A percentile compares a stretch with the other conserved stretches of the same genome.
phyloP scores from a whole-genome alignment of 1,140 invertebrate genomes.

The Pseudomyrmex gracilis region DNA sequence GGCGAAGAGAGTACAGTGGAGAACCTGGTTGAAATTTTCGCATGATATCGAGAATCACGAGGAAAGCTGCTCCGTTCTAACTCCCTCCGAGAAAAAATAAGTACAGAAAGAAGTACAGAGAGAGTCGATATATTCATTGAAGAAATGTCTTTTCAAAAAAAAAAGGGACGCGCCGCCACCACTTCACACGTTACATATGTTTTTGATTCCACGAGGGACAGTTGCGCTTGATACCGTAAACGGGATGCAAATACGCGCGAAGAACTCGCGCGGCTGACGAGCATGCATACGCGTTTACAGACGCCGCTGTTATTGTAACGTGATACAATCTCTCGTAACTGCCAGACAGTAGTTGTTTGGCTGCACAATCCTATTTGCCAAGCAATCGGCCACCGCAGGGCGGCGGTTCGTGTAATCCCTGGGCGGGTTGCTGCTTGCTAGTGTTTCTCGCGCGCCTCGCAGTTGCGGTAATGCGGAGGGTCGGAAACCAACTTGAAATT shows the following conservation, averaged over 20 bases:
- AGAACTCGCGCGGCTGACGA: slow-evolving; percentile 17
- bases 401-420: slow-evolving; percentile 71
- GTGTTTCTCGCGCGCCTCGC: slow-evolving; percentile 19
- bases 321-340: slow-evolving; percentile 70
- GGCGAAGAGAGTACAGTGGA: neutral
- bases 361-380: slow-evolving; percentile 78
- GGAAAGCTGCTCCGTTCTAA: slow-evolving; percentile 21
- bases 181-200: neutral
- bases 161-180: neutral
- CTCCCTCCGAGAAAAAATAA: slow-evolving; percentile 12
- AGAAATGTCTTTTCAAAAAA: slow-evolving; percentile 21
- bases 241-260: slow-evolving; percentile 61
- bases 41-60: slow-evolving; percentile 29
- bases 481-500: slow-evolving; percentile 63
- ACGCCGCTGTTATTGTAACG: slow-evolving; percentile 59
- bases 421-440: slow-evolving; percentile 27
- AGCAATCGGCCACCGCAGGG: slow-evolving; percentile 73
- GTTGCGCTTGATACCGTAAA: neutral
- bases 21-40: slow-evolving; percentile 39
- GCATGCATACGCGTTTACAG: slow-evolving; percentile 36
- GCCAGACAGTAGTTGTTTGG: slow-evolving; percentile 73
- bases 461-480: slow-evolving; percentile 61
- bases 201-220: neutral
- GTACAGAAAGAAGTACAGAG: neutral
- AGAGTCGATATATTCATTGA: neutral